phyloP scores from a whole-genome alignment of 2,113 vertebrate genomes.

The Gila orcuttii region DNA sequence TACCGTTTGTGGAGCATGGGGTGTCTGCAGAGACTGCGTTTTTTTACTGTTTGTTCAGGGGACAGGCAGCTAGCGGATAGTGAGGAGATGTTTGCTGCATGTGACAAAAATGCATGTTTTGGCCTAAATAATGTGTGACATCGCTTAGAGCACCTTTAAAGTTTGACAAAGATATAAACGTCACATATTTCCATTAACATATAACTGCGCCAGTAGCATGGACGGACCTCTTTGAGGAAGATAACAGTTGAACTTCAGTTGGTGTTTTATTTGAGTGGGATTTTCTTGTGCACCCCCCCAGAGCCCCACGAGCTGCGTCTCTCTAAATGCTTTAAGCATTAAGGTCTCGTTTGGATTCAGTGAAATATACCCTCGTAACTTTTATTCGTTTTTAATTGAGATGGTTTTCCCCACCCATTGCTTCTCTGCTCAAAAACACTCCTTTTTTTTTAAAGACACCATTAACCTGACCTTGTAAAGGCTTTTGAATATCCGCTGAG shows the following conservation, averaged over 20 bases:
- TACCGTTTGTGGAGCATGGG: too few species aligned
- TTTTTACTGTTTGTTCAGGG: too few species aligned
- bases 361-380: conserved; percentile 5
- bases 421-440: conserved; percentile 27
- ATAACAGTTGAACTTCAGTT: neutral
- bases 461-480: conserved; percentile 50
- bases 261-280: neutral
- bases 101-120: too few species aligned
- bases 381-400: conserved; percentile 36
- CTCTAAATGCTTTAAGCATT: neutral
- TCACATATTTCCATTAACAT: neutral
- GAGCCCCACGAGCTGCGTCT: neutral
- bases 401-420: neutral
- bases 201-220: neutral
- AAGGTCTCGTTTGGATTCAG: neutral
- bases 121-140: too few species aligned
- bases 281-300: neutral
- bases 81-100: too few species aligned
- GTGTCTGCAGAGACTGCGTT: too few species aligned
- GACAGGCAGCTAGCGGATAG: too few species aligned
- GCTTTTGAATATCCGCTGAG: conserved; percentile 49
- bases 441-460: conserved; percentile 17
- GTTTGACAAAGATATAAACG: neutral
- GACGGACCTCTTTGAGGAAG: neutral
- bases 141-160: neutral